Percentiles rank a stretch among this genome's conserved stretches.
Evolutionary conservation across 1,140 invertebrate genomes (phyloP).

Genomic region (Tyrophagus putrescentiae): DNA sequence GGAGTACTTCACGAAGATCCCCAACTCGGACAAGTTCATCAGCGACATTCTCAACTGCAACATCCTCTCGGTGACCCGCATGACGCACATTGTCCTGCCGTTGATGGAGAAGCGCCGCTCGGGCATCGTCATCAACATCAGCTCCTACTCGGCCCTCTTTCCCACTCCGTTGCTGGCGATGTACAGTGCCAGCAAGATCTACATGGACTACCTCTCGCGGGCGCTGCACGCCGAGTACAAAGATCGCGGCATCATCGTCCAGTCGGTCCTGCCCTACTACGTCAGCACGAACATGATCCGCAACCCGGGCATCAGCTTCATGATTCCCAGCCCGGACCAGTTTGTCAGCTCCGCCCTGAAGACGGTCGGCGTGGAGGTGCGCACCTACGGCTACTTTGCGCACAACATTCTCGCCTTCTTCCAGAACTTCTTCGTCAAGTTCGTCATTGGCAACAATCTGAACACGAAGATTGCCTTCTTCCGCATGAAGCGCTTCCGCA

Average conservation of each 20-base stretch:
- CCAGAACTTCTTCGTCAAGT: constrained; percentile 17
- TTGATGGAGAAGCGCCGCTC: constrained; percentile 65
- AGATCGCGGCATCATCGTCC: constrained; percentile 51
- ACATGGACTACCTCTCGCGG: constrained; percentile 63
- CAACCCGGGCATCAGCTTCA: constrained; percentile 51
- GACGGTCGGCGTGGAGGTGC: constrained; percentile 53
- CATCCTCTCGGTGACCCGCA: constrained; percentile 33
- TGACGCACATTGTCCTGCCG: constrained; percentile 70
- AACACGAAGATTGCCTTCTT: constrained; percentile 17
- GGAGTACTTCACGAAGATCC: constrained; percentile 53
- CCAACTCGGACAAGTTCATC: constrained; percentile 24
- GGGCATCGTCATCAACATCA: constrained; percentile 81
- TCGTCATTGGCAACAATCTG: constrained; percentile 16
- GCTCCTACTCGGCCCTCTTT: constrained; percentile 60
- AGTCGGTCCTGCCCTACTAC: constrained; percentile 69
- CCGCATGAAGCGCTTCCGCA: constrained; percentile 19
- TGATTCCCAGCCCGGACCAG: constrained; percentile 56
- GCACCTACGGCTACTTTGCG: constrained; percentile 56
- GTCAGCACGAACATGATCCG: constrained; percentile 86
- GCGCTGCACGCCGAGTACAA: constrained; percentile 62
- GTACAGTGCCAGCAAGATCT: constrained; percentile 79
- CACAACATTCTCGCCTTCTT: constrained; percentile 24
- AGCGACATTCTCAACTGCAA: constrained; percentile 21
- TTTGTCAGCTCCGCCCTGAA: constrained; percentile 61
- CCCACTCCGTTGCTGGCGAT: constrained; percentile 67